Base-by-base conservation (phyloP, 2,113 vertebrate genomes). In the Platysteira castanea region DNA sequence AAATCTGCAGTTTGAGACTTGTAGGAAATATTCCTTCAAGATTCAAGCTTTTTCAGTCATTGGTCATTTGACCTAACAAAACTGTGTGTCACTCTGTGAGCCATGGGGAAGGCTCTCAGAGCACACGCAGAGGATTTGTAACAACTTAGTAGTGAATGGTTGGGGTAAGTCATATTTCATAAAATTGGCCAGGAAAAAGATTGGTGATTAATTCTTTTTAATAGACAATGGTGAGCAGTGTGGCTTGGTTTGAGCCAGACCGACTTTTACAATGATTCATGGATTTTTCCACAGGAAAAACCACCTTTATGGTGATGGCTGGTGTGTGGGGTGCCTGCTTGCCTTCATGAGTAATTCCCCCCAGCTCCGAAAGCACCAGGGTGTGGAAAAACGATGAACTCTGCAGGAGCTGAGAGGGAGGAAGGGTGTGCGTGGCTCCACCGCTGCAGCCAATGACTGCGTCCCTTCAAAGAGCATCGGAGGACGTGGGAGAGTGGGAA, bases 121-220 rank as follows among this genome's bases (percentile, higher is more conserved):
- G 28, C 83, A 60, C 57, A 11, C 1, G 1, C 18, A 30, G 83
- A 65, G 67, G 41, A 71, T 82, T 85, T 88, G 63, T 86, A 87
- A 84, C 88, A 84, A 75, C 89, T 92, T 80, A 30, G 60, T 86
- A 67, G 91, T 65, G 86, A 84, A 10, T 14, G 35, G 71, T 70
- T 85, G 67, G 87, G 75, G 83, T 95, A 95, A 97, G 95, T 97
- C 94, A 93, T 97, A 91, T 89, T 91, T 94, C 82, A 86, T 46
- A 16, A 42, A 8, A 56, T 31, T 27, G 13, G 71, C 57, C 53
- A 60, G 84, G 67, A 73, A 85, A 81, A 94, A 80, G 76, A 77
- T 33, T 10, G 81, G 71, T 74, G 71, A 94, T 95, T 92, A 92
- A 83, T 91, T 77, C 56, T 64, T 85, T 90, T 56, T 60, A 84